Conservation (phyloP, 2,888 invertebrate genomes). For the Clanis bilineata region DNA sequence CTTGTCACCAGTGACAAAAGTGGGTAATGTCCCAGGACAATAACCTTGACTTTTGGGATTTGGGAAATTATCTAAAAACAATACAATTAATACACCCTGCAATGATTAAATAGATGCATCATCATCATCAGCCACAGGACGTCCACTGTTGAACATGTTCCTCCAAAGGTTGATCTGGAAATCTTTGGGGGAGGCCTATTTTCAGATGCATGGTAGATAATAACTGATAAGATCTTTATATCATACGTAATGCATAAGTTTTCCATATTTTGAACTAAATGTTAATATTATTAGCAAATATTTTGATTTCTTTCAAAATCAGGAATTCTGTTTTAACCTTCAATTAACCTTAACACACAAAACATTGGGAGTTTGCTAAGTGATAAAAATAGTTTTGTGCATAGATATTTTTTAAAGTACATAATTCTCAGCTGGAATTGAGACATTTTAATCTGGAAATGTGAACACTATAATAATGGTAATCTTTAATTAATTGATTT, state of each 20-base stretch:
- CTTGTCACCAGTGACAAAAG: no score
- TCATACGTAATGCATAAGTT: background rate
- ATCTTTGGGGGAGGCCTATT: no score
- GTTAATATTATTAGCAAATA: background rate
- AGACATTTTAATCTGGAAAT: background rate
- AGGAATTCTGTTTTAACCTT: slow-evolving; percentile 4
- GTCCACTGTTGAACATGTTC: no score
- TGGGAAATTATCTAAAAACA: no score
- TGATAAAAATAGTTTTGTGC: slow-evolving; percentile 13
- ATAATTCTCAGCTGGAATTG: background rate
- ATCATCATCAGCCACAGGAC: no score
- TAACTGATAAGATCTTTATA: background rate
- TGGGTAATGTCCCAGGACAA: no score
- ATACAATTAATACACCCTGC: no score
- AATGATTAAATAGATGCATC: no score
- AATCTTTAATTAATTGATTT: background rate
- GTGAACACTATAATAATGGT: background rate
- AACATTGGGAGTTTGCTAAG: background rate
- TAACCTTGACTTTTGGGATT: no score
- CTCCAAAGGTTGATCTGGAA: no score
- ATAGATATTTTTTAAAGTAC: background rate
- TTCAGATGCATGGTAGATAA: background rate
- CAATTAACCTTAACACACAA: slow-evolving; percentile 5
- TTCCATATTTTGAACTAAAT: background rate
- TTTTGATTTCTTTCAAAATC: background rate